Conservation (phyloP, 2,113 vertebrate genomes). For the Notiomystis cincta region DNA sequence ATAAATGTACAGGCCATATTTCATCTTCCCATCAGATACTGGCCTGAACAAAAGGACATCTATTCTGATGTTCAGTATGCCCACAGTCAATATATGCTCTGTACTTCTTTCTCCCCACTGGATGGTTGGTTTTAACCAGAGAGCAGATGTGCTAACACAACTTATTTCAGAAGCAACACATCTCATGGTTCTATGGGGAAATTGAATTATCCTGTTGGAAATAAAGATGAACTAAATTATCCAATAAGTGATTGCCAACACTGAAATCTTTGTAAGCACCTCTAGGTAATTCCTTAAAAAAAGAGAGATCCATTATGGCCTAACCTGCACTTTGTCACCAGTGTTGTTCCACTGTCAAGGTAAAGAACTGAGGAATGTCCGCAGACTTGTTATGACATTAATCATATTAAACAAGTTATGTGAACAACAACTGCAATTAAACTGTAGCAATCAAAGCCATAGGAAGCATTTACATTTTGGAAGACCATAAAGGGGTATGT, state of each 20-base stretch:
- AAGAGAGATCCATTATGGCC: constrained; percentile 39
- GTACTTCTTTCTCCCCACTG: background rate
- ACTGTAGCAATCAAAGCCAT: constrained; percentile 37
- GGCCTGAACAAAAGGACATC: background rate
- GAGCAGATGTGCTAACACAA: background rate
- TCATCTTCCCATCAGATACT: background rate
- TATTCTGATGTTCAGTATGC: background rate
- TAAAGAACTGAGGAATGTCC: constrained; percentile 59
- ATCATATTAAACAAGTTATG: constrained; percentile 61
- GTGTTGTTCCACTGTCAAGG: constrained; percentile 69
- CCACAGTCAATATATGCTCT: background rate
- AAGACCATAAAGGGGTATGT: background rate
- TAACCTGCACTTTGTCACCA: constrained; percentile 70
- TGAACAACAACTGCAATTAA: constrained; percentile 61
- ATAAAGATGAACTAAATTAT: constrained; percentile 16
- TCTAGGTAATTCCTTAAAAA: constrained; percentile 50
- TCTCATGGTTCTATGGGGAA: background rate
- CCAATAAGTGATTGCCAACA: background rate
- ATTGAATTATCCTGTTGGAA: background rate
- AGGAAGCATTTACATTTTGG: constrained; percentile 44
- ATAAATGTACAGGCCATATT: background rate
- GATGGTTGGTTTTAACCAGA: background rate
- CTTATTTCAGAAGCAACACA: background rate
- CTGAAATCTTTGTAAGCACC: constrained; percentile 3
- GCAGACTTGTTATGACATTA: constrained; percentile 58